These are phyloP conservation scores for Drosophila conformis DNA, from an alignment of 2,888 invertebrate species.

Conservation along the genomic window DNA sequence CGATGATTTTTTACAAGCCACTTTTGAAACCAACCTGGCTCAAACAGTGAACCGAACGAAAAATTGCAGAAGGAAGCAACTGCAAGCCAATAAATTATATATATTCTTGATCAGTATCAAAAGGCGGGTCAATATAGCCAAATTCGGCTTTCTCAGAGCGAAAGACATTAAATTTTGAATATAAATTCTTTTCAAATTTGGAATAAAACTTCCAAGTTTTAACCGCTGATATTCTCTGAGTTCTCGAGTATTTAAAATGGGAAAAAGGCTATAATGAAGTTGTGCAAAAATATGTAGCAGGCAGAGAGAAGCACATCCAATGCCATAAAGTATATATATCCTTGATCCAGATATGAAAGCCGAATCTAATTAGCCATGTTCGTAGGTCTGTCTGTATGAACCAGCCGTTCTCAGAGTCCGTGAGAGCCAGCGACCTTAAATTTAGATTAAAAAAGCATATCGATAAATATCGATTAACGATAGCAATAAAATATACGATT, in stretches of 20 bases:
- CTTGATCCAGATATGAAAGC: background rate
- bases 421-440: rapidly evolving
- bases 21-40: background rate
- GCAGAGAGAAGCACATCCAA: background rate
- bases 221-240: background rate
- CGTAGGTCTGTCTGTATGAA: background rate
- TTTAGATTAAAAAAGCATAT: rapidly evolving
- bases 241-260: background rate
- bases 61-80: background rate
- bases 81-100: rapidly evolving
- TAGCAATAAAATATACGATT: rapidly evolving
- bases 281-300: background rate
- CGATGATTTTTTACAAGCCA: background rate
- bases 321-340: background rate
- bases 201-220: background rate
- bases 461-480: background rate
- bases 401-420: background rate
- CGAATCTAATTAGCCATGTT: background rate
- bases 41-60: background rate
- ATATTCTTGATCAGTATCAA: background rate
- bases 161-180: background rate
- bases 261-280: background rate
- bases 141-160: background rate
- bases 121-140: background rate
- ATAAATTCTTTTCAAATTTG: background rate